Percentiles rank a stretch among this genome's conserved stretches.
These are phyloP conservation scores for Bucorvus abyssinicus DNA, from an alignment of 2,797 vertebrate genomes.

Conservation along the genomic window DNA sequence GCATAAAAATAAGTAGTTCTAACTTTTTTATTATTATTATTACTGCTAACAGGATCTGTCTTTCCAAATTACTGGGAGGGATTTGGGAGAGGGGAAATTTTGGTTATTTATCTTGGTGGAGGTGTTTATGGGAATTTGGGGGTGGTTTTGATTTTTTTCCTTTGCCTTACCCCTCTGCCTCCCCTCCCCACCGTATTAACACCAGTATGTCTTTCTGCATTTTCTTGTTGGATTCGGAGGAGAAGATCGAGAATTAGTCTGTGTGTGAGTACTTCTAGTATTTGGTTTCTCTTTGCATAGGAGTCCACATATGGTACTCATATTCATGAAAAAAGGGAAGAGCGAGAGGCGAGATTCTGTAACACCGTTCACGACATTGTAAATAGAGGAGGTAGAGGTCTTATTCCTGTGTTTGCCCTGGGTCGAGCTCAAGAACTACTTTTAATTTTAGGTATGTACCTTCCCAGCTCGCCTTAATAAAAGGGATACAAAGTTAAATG, in stretches of 20 bases:
- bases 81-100: background rate
- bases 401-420: conserved; percentile 86
- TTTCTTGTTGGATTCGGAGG: background rate
- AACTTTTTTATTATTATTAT: background rate
- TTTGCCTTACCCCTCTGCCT: background rate
- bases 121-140: background rate
- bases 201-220: background rate
- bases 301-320: conserved; percentile 96
- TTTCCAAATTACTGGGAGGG: background rate
- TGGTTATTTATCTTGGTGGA: background rate
- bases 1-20: background rate
- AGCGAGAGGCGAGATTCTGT: conserved; percentile 92
- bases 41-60: background rate
- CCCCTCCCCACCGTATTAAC: rapidly evolving
- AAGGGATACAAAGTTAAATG: background rate
- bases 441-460: conserved; percentile 87
- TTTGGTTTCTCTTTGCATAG: conserved; percentile 40
- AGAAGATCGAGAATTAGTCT: background rate
- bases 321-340: conserved; percentile 94
- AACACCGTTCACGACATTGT: conserved; percentile 96
- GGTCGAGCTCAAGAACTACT: conserved; percentile 94
- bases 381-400: conserved; percentile 90
- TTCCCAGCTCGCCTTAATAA: background rate
- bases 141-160: background rate
- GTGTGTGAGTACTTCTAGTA: background rate